phyloP scores from a whole-genome alignment of 2,797 vertebrate genomes.

The Siniperca scherzeri region DNA sequence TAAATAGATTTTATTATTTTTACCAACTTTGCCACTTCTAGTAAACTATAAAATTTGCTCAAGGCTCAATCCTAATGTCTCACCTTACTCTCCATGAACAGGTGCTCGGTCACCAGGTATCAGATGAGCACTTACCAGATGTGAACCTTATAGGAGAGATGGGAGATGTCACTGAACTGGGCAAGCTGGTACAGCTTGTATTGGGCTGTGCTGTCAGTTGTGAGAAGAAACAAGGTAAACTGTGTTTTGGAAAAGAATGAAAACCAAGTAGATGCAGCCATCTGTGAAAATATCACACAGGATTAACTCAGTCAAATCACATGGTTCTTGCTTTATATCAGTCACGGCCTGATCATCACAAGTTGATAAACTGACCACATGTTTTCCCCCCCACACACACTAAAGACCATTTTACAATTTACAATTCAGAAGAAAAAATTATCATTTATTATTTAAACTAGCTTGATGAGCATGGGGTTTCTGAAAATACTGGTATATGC shows the following conservation, averaged over 20 bases:
- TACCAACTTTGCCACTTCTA: background rate
- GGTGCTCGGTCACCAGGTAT: slow-evolving; percentile 87
- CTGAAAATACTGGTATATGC: slow-evolving; percentile 28
- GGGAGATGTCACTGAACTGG: slow-evolving; percentile 88
- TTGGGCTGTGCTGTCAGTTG: slow-evolving; percentile 93
- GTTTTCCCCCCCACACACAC: background rate
- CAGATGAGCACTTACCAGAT: slow-evolving; percentile 88
- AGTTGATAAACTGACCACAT: slow-evolving; percentile 9
- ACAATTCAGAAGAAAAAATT: background rate
- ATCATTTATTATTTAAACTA: background rate
- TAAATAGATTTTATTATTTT: slow-evolving; percentile 78
- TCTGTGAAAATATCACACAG: slow-evolving; percentile 33
- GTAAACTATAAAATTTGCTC: background rate
- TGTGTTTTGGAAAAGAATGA: background rate
- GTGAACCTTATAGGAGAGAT: slow-evolving; percentile 91
- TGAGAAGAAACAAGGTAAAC: slow-evolving; percentile 92
- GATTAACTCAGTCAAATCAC: slow-evolving; percentile 48
- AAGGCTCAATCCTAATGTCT: background rate
- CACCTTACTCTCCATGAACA: slow-evolving; percentile 53
- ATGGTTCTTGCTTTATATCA: slow-evolving; percentile 27
- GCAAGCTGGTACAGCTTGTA: slow-evolving; percentile 92
- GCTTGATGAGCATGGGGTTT: background rate
- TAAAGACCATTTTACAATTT: background rate
- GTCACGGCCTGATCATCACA: background rate
- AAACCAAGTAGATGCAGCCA: slow-evolving; percentile 17